Conservation (phyloP, 2,888 invertebrate species). For the Protonemura montana region DNA sequence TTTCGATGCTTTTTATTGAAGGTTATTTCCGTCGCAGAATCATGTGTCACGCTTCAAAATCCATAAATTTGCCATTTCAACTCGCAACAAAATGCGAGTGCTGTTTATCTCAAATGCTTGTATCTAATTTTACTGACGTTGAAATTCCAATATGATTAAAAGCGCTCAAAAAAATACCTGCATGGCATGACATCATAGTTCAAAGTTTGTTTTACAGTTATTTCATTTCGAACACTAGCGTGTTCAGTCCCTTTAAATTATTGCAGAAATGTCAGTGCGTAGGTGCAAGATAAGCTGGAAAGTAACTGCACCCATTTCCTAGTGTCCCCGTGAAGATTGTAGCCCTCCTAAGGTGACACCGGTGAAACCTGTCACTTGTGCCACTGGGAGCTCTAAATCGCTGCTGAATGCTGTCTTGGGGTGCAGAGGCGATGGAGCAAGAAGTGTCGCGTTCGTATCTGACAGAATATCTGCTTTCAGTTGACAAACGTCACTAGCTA, state of each 20-base stretch:
- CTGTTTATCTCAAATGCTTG: too few relatives aligned
- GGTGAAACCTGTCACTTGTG: not conserved
- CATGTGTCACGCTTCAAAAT: too few relatives aligned
- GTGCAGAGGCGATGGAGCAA: not conserved
- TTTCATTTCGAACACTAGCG: not conserved
- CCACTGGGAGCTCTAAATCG: not conserved
- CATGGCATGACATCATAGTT: not conserved
- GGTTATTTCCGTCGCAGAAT: not conserved
- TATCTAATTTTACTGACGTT: too few relatives aligned
- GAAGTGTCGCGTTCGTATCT: not conserved
- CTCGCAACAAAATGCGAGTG: too few relatives aligned
- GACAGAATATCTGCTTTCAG: constrained; percentile 12
- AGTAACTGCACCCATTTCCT: not conserved
- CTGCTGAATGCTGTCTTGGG: not conserved
- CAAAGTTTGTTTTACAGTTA: not conserved
- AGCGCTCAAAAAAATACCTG: too few relatives aligned
- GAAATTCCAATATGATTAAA: too few relatives aligned
- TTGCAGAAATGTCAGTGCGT: not conserved
- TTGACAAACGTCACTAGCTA: not conserved
- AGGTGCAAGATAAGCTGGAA: not conserved
- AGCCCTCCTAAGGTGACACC: constrained; percentile 12
- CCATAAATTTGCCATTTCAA: too few relatives aligned
- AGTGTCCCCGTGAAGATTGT: not conserved
- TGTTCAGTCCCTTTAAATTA: not conserved
- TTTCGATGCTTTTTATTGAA: not conserved